phyloP scores from a whole-genome alignment of 2,888 invertebrate species.

The Meiosimyza platycephala region DNA sequence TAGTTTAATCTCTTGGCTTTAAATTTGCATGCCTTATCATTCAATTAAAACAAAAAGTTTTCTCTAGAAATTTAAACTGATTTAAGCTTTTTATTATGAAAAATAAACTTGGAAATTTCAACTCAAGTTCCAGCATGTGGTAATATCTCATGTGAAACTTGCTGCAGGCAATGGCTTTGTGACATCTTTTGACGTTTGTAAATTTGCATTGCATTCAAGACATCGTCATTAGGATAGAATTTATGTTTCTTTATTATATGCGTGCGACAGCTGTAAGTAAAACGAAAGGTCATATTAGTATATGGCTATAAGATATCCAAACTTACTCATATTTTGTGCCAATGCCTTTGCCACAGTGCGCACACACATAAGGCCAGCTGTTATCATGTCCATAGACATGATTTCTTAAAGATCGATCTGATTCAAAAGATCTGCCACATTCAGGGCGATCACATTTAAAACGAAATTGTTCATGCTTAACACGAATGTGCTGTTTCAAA shows the following conservation, averaged over 20 bases:
- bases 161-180: slow-evolving; percentile 19
- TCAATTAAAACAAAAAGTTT: too few species aligned
- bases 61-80: too few species aligned
- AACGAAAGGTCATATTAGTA: not conserved
- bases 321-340: slow-evolving; percentile 24
- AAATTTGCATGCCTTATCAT: too few species aligned
- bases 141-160: not conserved
- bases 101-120: too few species aligned
- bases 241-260: slow-evolving; percentile 5
- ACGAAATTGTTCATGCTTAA: slow-evolving; percentile 10
- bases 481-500: slow-evolving; percentile 1
- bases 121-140: too few species aligned
- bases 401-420: slow-evolving; percentile 7
- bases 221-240: slow-evolving; percentile 17
- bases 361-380: slow-evolving; percentile 9
- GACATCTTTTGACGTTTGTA: slow-evolving; percentile 4
- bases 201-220: slow-evolving; percentile 10
- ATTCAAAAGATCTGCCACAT: slow-evolving; percentile 10
- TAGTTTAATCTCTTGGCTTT: too few species aligned
- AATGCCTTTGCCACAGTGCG: slow-evolving; percentile 18
- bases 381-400: slow-evolving; percentile 17
- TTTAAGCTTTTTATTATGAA: too few species aligned
- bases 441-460: not conserved
- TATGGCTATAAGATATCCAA: too few species aligned
- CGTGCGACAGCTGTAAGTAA: slow-evolving; percentile 1